Conservation (phyloP, 2,888 invertebrate genomes). For the Orthosia cruda region DNA sequence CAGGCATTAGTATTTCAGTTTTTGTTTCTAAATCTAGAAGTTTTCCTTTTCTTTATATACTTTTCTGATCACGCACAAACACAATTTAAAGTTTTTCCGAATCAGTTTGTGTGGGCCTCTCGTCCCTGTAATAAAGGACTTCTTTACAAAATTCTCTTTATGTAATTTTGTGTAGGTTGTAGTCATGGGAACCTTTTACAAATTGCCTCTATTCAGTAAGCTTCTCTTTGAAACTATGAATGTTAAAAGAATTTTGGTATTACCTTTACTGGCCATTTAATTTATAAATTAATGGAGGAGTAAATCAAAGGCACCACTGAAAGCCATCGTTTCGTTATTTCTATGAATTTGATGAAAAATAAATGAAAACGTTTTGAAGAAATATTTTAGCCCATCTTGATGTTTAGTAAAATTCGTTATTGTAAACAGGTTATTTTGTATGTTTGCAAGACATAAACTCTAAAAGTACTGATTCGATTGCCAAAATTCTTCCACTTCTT, state of each 20-base stretch:
- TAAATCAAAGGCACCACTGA: constrained; percentile 12
- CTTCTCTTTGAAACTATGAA: constrained; percentile 18
- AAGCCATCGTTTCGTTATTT: background rate
- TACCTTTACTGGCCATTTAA: background rate
- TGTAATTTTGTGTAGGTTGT: constrained; percentile 34
- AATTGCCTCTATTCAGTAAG: constrained; percentile 41
- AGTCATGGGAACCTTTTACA: constrained; percentile 30
- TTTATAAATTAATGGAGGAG: constrained; percentile 6
- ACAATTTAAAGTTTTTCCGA: constrained; percentile 44
- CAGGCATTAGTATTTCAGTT: background rate
- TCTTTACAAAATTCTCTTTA: constrained; percentile 38
- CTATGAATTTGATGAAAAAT: background rate
- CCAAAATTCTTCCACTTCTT: too few species aligned
- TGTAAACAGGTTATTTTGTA: too few species aligned
- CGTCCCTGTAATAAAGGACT: constrained; percentile 28
- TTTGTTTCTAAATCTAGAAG: background rate
- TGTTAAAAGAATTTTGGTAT: constrained; percentile 9
- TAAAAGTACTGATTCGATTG: too few species aligned
- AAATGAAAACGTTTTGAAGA: background rate
- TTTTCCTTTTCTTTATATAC: constrained; percentile 6
- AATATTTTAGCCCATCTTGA: too few species aligned
- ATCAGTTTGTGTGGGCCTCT: constrained; percentile 22
- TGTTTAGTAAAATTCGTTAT: too few species aligned
- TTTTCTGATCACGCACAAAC: constrained; percentile 56
- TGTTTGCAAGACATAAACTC: too few species aligned